Evolutionary conservation across 2,113 vertebrate genomes (phyloP).

Genomic region (Proteles cristata): DNA sequence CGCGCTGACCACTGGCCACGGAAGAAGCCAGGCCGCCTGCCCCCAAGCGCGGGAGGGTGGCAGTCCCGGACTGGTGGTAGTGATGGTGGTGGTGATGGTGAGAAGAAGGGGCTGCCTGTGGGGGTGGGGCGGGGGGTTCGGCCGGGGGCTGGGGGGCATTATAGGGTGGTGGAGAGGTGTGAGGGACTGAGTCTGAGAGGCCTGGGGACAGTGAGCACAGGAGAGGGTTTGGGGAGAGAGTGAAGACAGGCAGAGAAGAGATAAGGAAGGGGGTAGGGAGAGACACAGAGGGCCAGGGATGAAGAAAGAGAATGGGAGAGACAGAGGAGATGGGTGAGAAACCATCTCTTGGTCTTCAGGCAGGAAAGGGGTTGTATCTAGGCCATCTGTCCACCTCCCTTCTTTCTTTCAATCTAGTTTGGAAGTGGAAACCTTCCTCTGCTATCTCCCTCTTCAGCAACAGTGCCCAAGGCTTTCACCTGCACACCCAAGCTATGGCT

Average conservation of each 20-base stretch:
- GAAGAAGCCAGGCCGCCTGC: conserved; percentile 88
- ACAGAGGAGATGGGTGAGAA: conserved; percentile 22
- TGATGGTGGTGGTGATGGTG: conserved; percentile 87
- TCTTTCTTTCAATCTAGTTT: conserved; percentile 49
- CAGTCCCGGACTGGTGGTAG: conserved; percentile 87
- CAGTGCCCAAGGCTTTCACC: not conserved
- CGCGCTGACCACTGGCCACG: conserved; percentile 81
- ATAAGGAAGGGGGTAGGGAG: not conserved
- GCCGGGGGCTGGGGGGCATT: conserved; percentile 82
- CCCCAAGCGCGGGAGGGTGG: conserved; percentile 88
- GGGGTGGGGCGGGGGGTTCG: conserved; percentile 74
- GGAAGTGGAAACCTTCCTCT: conserved; percentile 41
- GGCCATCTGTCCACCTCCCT: conserved; percentile 15
- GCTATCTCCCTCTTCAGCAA: not conserved
- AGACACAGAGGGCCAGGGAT: not conserved
- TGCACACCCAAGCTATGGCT: not conserved
- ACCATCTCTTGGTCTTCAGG: conserved; percentile 21
- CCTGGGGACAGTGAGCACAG: conserved; percentile 80
- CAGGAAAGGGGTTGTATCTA: conserved; percentile 63
- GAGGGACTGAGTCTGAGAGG: conserved; percentile 89
- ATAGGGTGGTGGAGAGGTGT: conserved; percentile 92
- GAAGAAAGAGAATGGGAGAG: conserved; percentile 29
- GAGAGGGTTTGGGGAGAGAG: not conserved
- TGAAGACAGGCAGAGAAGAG: not conserved
- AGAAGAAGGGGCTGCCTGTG: conserved; percentile 65